phyloP scores from a whole-genome alignment of 1,140 invertebrate genomes.

The Eulimnadia texana region DNA sequence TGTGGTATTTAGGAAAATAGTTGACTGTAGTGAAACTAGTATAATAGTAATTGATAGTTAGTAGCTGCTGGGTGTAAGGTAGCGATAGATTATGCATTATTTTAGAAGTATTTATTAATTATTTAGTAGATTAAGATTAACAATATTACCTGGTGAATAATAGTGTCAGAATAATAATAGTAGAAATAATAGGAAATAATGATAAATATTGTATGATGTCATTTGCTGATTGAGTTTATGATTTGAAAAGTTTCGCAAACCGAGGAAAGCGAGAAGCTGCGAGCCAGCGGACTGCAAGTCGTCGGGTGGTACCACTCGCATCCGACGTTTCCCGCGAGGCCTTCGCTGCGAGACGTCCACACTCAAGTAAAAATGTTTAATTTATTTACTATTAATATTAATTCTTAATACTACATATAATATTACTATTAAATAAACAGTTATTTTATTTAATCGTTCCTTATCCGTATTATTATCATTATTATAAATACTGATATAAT shows the following conservation, averaged over 20 bases:
- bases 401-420: not conserved
- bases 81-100: not conserved
- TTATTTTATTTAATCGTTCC: not conserved
- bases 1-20: too few relatives aligned
- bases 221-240: too few relatives aligned
- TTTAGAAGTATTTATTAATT: too few relatives aligned
- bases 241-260: constrained; percentile 36
- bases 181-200: not conserved
- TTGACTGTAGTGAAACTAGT: too few relatives aligned
- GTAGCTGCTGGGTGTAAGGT: too few relatives aligned
- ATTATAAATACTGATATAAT: too few relatives aligned
- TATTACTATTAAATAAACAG: not conserved
- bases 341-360: constrained; percentile 43
- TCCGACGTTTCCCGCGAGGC: constrained; percentile 44
- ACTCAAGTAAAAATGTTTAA: constrained; percentile 31
- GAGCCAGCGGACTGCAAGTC: constrained; percentile 32
- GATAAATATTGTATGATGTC: not conserved
- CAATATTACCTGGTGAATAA: not conserved
- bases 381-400: not conserved
- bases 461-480: not conserved
- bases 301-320: constrained; percentile 52
- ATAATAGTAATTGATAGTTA: too few relatives aligned
- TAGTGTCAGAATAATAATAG: not conserved
- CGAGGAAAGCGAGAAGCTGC: constrained; percentile 37
- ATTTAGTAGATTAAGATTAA: too few relatives aligned